Base-by-base conservation (phyloP, 2,888 invertebrate genomes). In the Lampropteryx suffumata region DNA sequence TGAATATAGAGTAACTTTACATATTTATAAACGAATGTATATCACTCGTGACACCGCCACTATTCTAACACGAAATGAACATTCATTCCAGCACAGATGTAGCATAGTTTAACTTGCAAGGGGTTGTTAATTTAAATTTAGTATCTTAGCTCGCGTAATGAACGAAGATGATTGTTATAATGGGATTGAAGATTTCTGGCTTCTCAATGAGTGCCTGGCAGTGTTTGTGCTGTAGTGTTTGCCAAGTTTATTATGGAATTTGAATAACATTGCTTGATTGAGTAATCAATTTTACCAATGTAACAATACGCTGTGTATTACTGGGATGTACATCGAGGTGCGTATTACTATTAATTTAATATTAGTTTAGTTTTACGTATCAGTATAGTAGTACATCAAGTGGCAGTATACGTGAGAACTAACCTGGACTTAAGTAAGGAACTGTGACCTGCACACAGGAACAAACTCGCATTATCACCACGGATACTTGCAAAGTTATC, bases 71-170 rank as follows among this genome's bases (percentile, higher is more conserved):
- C 77, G 62, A 83, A 86, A 84, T 83, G 89, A 85, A 81, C 86
- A 83, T 82, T 79, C 78, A 79, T 79, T 81, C 73, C 67, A 65
- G 69, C 76, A 68, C 78, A 79, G 77, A 79, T 80, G 82, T 84
- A 78, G 73, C 55, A 72, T 82, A 87, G 86, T 87, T 84, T 67
- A 73, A 81, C 82, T 88, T 87, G 86, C 87, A 83, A 87, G 87
- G 83, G 84, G 82, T 72, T 87, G 84, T 89, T 90, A 87, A 90
- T 90, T 88, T 86, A 87, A 90, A 90, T 89, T 89, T 88, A 90
- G 84, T 86, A 84, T 88, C 89, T 85, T 79, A 78, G 79, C 82
- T 55, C 76, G 47, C 76, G 82, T 87, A 89, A 89, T 89, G 88
- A 89, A 89, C 86, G 81, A 83, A 83, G 85, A 86, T 87, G 86